These are phyloP conservation scores for Anniella stebbinsi DNA, from an alignment of 2,797 vertebrate species.

Conservation along the genomic window DNA sequence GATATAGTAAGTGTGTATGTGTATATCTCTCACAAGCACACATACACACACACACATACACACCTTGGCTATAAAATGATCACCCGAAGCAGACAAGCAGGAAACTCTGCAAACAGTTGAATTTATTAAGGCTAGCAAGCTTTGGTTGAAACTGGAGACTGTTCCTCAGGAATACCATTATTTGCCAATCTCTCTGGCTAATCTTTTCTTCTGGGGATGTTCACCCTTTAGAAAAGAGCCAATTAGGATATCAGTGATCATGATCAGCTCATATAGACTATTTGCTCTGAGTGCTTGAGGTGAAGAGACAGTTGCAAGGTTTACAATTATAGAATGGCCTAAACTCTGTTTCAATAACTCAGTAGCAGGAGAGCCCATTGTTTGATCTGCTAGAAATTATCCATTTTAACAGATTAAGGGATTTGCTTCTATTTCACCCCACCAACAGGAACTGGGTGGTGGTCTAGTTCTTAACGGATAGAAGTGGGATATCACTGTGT, in stretches of 20 bases:
- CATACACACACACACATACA: not conserved
- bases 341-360: slow-evolving; percentile 72
- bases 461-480: slow-evolving; percentile 61
- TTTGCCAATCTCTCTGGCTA: slow-evolving; percentile 66
- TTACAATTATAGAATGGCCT: slow-evolving; percentile 69
- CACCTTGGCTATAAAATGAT: not conserved
- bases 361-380: slow-evolving; percentile 59
- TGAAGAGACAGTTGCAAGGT: slow-evolving; percentile 60
- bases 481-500: slow-evolving; percentile 54
- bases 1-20: no score
- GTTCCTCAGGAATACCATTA: slow-evolving; percentile 58
- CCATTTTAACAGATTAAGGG: slow-evolving; percentile 75
- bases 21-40: not conserved
- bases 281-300: slow-evolving; percentile 58
- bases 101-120: slow-evolving; percentile 44
- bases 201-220: slow-evolving; percentile 72
- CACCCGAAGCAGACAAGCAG: slow-evolving; percentile 5
- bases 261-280: slow-evolving; percentile 65
- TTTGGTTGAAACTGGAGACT: slow-evolving; percentile 69
- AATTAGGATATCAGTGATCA: slow-evolving; percentile 70
- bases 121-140: slow-evolving; percentile 70
- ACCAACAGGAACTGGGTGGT: slow-evolving; percentile 65
- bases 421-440: slow-evolving; percentile 63
- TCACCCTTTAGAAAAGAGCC: slow-evolving; percentile 66
- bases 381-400: slow-evolving; percentile 78